Conservation (phyloP, 35 echinoderm and acorn worm species). For the Strongylocentrotus purpuratus region DNA sequence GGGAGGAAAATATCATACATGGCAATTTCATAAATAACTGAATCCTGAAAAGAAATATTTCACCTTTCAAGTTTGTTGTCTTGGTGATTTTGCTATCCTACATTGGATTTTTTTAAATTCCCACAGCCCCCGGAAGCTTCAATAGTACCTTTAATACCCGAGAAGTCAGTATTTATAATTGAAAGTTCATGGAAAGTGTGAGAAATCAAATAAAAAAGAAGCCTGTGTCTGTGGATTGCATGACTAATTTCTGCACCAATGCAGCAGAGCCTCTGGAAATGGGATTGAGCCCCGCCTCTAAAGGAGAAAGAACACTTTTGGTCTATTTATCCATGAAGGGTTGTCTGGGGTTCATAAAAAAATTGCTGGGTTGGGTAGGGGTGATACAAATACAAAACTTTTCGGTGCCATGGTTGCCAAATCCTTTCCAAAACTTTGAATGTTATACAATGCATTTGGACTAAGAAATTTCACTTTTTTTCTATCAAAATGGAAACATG, state of each 20-base stretch:
- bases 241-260: neutral
- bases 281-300: neutral
- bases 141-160: neutral
- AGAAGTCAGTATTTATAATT: neutral
- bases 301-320: neutral
- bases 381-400: neutral
- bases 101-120: too few relatives aligned
- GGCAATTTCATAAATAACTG: too few relatives aligned
- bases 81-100: too few relatives aligned
- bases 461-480: too few relatives aligned
- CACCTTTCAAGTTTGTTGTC: too few relatives aligned
- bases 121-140: too few relatives aligned
- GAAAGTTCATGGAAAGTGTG: conserved; percentile 4
- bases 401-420: too few relatives aligned
- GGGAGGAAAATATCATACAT: too few relatives aligned
- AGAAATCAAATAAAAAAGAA: neutral
- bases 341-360: neutral
- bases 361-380: neutral
- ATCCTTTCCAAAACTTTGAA: too few relatives aligned
- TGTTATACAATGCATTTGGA: too few relatives aligned
- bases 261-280: neutral
- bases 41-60: too few relatives aligned
- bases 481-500: too few relatives aligned
- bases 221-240: neutral
- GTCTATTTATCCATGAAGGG: neutral